These are phyloP conservation scores for Gisinianus flammeolus DNA, from an alignment of 2,888 invertebrate species.

Conservation along the genomic window DNA sequence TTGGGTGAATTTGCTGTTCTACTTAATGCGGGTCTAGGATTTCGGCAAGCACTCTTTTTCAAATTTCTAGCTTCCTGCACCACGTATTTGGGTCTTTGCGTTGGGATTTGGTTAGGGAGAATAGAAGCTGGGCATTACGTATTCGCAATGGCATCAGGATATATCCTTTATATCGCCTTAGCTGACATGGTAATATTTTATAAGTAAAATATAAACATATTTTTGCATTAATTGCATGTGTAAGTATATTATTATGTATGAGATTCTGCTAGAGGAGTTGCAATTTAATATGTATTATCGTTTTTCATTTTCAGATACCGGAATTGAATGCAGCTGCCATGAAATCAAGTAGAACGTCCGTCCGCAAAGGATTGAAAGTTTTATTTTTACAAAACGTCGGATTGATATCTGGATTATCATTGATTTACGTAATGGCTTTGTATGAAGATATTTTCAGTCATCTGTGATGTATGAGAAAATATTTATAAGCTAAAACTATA, in stretches of 20 bases:
- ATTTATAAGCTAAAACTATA: no score
- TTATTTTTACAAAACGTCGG: conserved; percentile 29
- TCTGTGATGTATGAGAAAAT: neutral
- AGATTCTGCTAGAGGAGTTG: neutral
- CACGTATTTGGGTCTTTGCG: conserved; percentile 25
- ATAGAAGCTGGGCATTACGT: conserved; percentile 31
- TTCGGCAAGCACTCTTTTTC: conserved; percentile 24
- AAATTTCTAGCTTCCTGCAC: conserved; percentile 29
- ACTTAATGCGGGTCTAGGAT: conserved; percentile 26
- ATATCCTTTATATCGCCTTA: conserved; percentile 36
- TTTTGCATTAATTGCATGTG: no score
- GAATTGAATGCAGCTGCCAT: conserved; percentile 31
- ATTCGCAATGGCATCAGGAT: conserved; percentile 31
- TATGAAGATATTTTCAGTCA: conserved; percentile 31
- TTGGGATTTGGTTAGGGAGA: conserved; percentile 32
- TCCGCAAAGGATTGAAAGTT: conserved; percentile 26
- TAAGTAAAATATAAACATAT: neutral
- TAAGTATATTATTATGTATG: neutral
- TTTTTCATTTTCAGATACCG: conserved; percentile 23
- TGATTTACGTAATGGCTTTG: conserved; percentile 33
- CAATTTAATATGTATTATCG: neutral
- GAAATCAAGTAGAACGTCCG: conserved; percentile 21
- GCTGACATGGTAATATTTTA: conserved; percentile 28
- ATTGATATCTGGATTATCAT: conserved; percentile 11
- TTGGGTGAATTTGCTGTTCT: conserved; percentile 39